Base-by-base conservation (phyloP, 2,797 vertebrate species). In the Choloepus didactylus region DNA sequence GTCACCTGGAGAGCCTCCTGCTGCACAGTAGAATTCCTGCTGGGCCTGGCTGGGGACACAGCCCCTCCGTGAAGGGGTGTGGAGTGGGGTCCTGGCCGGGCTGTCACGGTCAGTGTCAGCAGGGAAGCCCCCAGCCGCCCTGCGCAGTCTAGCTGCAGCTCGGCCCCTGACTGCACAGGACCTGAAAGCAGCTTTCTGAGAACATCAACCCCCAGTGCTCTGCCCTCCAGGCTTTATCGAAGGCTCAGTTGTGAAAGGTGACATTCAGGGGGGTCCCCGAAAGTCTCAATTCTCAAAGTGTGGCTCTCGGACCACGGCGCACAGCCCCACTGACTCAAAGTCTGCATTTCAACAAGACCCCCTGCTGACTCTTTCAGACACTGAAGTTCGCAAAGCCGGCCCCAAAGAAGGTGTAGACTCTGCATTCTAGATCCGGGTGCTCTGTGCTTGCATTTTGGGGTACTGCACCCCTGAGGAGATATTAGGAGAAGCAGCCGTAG, bases 21-120 rank as follows among this genome's bases (percentile, higher is more conserved):
- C 56, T 21, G 56, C 6, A 1, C 14, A 14, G 51, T 38, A 18
- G 46, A 35, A 9, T 4, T 5, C 12, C 12, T n/a, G 6, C n/a
- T 18, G 2, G 67, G 4, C 31, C 64, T 12, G 25, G 4, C 15
- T 23, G 23, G 21, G 1, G 41, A 6, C 27, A 0, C 5, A 4
- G 27, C 10, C 38, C 44, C 11, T 15, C 12, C 6, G 3, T 44
- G 35, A 29, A 60, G 41, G 16, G 5, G 3, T 1, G 2, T 16
- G 15, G 51, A 15, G 11, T 25, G 62, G 67, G 41, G 25, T 7
- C 9, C 73, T 44, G 69, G 19, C 66, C 66, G 4, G 3, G 66
- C 14, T 44, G 12, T 11, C 56, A n/a, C n/a, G 1, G 15, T 25
- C 25, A 27, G 10, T 8, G 4, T 4, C 49, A 21, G 18, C 0